Conservation (phyloP, 2,888 invertebrate genomes). For the Melipona bicolor region DNA sequence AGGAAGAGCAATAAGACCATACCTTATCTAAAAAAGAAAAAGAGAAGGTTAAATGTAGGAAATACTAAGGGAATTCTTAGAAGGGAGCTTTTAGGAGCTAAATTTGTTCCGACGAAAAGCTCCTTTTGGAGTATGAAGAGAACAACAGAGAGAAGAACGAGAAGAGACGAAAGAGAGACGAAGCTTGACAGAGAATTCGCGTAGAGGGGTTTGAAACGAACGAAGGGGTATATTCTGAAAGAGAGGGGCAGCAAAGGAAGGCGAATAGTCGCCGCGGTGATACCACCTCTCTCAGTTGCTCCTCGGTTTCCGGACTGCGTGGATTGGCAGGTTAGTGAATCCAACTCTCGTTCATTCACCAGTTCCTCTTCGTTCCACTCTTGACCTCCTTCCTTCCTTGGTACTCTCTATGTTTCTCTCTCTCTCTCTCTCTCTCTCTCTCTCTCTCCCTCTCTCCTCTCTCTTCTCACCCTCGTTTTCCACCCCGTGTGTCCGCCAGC, state of each 20-base stretch:
- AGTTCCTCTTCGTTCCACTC: conserved; percentile 58
- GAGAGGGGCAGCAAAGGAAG: conserved; percentile 68
- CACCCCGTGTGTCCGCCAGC: conserved; percentile 34
- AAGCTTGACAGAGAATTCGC: neutral
- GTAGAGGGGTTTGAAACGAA: conserved; percentile 33
- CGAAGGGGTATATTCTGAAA: conserved; percentile 51
- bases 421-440: conserved; percentile 11
- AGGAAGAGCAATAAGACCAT: neutral
- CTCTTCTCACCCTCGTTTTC: conserved; percentile 23
- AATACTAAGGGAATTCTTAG: conserved; percentile 20
- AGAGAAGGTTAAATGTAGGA: neutral
- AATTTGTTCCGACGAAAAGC: conserved; percentile 12
- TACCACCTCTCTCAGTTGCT: conserved; percentile 79
- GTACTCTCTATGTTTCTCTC: conserved; percentile 27
- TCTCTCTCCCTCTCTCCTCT: neutral
- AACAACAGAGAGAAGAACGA: neutral
- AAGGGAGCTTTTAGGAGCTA: conserved; percentile 29
- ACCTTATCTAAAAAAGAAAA: neutral
- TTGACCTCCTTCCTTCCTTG: conserved; percentile 60
- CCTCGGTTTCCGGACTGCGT: conserved; percentile 82
- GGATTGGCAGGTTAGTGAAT: conserved; percentile 79
- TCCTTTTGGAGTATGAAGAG: neutral
- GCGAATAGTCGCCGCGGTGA: conserved; percentile 68
- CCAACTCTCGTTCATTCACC: conserved; percentile 76
- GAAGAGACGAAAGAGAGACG: conserved; percentile 3